Evolutionary conservation across 2,113 vertebrate genomes (phyloP), one percentile per base, ranked within the genome.

Genomic region (human): DNA sequence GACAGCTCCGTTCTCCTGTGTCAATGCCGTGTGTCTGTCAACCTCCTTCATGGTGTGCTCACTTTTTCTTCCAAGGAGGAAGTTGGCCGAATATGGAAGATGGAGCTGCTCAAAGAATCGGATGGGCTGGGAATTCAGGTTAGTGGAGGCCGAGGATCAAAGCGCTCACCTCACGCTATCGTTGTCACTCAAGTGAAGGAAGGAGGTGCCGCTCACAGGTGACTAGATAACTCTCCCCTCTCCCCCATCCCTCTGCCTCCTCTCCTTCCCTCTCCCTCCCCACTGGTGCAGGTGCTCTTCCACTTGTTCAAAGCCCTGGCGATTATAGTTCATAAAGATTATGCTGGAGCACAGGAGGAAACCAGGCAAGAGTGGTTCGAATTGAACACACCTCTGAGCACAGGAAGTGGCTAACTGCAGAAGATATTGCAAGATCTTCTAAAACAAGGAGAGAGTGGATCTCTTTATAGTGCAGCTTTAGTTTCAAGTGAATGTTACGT

Each of bases 121-220:
- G 99, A 99, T 0, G 99, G 99, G 75, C 98, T 99, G 97, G 99
- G 99, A 85, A 99, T 99, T 98, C 99, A 99, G 98, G 99, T 99
- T 96, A 99, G 99, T 0, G 99, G 99, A 88, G 99, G 99, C 82
- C 99, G 99, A 78, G 99, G 99, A 96, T 99, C 99, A 38, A 99
- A 99, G 97, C 99, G 99, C 68, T 99, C 99, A 66, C 99, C 99
- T 86, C 99, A 99, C 89, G 99, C 99, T 97, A 99, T 99, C 98
- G 98, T 99, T 35, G 89, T 99, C 91, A 99, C 99, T 82, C 99
- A 99, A 11, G 99, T 99, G 97, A 99, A 99, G 98, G 99, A 99
- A 97, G 99, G 99, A 0, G 99, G 99, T 35, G 99, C 99, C 0
- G 99, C 99, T 93, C 98, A 99, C 98, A 99, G 99, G 99, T 99